Evolutionary conservation across 2,888 invertebrate genomes (phyloP), one percentile per base, ranked within the genome.

Genomic region (Drosophila neotestacea): DNA sequence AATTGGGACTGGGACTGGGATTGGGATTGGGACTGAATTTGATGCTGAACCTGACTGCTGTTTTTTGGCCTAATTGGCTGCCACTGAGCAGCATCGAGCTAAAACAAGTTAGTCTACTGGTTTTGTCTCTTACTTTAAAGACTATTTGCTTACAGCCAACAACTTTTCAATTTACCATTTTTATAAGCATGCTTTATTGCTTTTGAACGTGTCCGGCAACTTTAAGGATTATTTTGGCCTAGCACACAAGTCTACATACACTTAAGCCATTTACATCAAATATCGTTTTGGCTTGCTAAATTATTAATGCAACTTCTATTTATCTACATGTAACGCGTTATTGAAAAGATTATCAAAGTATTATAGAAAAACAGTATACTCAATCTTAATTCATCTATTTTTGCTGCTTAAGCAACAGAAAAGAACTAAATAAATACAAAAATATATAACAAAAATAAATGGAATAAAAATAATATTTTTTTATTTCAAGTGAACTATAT

Each of bases 11-110:
- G 22, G 22, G 22, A 22, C 22, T 22, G 22, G 22, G 22, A 22
- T 2, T 2, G 22, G 22, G 22, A 36, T 27, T 27, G 54, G 38
- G 51, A 27, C 42, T 27, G 38, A 36, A 50, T 27, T 34, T 16
- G 32, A 54, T 44, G 42, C 39, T 46, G 41, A 34, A 42, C 36
- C 38, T 54, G 50, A 54, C 73, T 72, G 66, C 58, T 77, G 66
- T 79, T 87, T 87, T 79, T 75, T 87, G 61, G 55, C 88, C 88
- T 81, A 85, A 81, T 81, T 81, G 81, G 88, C 79, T 87, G 85
- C 68, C 82, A 85, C 85, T 81, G 75, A 82, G 71, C 66, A 85
- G 75, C 60, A 38, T 11, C 38, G 51, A 51, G 34, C n/a, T 34
- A 55, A 22, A 48, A 48, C 38, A 81, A 64, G 61, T 84, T 80